A percentile compares a stretch with the other conserved stretches of the same genome.
Conservation (phyloP, 2,888 invertebrate genomes). For the Oegoconia quadripuncta region DNA sequence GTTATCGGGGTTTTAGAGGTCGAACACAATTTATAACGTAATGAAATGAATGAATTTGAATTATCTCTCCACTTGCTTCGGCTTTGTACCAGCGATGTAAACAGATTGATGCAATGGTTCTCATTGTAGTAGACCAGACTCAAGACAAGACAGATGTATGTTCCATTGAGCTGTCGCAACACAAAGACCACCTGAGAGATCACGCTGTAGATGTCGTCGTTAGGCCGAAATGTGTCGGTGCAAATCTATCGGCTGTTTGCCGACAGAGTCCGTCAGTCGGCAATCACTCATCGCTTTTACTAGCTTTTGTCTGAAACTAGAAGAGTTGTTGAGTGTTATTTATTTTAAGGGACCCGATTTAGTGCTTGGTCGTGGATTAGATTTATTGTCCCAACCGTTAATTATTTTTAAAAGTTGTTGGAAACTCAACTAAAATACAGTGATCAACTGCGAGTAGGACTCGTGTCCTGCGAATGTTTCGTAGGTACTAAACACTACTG, state of each 20-base stretch:
- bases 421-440: not conserved
- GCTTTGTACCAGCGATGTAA: not conserved
- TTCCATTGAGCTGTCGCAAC: conserved; percentile 54
- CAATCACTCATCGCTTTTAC: conserved; percentile 21
- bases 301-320: conserved; percentile 18
- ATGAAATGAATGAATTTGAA: no score
- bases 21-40: no score
- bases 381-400: not conserved
- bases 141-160: conserved; percentile 49
- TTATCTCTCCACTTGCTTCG: conserved; percentile 1
- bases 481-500: no score
- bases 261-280: conserved; percentile 13
- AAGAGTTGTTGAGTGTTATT: conserved; percentile 11
- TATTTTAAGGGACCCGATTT: conserved; percentile 2
- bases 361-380: conserved; percentile 7
- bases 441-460: no score
- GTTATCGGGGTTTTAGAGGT: no score
- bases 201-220: conserved; percentile 34
- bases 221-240: conserved; percentile 26
- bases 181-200: conserved; percentile 50
- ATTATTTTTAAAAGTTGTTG: conserved; percentile 2
- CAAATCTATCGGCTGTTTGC: conserved; percentile 18
- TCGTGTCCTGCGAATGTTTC: no score
- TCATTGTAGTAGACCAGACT: conserved; percentile 32
- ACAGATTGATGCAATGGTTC: conserved; percentile 34